These are phyloP conservation scores for Solea senegalensis DNA, from an alignment of 2,113 vertebrate species.

Conservation along the genomic window DNA sequence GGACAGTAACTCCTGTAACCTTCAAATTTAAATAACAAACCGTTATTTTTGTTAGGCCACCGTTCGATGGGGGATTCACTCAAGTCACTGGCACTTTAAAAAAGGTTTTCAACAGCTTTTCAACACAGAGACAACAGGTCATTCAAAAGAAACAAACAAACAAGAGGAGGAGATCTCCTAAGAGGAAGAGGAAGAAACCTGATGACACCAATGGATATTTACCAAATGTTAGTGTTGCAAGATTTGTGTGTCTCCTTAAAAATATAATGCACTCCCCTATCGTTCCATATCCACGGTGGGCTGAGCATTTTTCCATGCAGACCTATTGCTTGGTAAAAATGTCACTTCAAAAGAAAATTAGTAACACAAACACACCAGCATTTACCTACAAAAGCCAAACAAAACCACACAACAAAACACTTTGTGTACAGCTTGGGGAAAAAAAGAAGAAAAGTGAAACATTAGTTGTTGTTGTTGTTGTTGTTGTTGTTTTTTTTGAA, in stretches of 20 bases:
- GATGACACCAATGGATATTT: constrained; percentile 30
- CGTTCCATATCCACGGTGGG: constrained; percentile 15
- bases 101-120: constrained; percentile 19
- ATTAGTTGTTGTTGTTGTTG: constrained; percentile 7
- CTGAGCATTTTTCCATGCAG: constrained; percentile 11
- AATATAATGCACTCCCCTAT: constrained; percentile 10
- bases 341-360: constrained; percentile 4
- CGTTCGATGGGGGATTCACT: constrained; percentile 26
- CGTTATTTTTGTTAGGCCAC: constrained; percentile 11
- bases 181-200: constrained; percentile 20
- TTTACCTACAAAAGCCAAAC: constrained; percentile 64
- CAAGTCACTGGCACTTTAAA: constrained; percentile 53
- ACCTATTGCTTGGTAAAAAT: constrained; percentile 31
- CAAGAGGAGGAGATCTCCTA: constrained; percentile 30
- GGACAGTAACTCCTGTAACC: constrained; percentile 33
- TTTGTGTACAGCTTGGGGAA: constrained; percentile 65
- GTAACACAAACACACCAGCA: constrained; percentile 47
- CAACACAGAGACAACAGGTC: constrained; percentile 22
- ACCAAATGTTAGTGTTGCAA: constrained; percentile 6
- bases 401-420: constrained; percentile 65
- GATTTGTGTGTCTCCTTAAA: constrained; percentile 2
- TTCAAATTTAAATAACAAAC: constrained; percentile 45
- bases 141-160: constrained; percentile 26
- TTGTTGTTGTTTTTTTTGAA: constrained; percentile 33
- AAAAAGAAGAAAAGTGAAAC: constrained; percentile 54